A percentile compares a stretch with the other conserved stretches of the same genome.
Evolutionary conservation across 2,797 vertebrate genomes (phyloP).

Genomic region (Trachops cirrhosus): DNA sequence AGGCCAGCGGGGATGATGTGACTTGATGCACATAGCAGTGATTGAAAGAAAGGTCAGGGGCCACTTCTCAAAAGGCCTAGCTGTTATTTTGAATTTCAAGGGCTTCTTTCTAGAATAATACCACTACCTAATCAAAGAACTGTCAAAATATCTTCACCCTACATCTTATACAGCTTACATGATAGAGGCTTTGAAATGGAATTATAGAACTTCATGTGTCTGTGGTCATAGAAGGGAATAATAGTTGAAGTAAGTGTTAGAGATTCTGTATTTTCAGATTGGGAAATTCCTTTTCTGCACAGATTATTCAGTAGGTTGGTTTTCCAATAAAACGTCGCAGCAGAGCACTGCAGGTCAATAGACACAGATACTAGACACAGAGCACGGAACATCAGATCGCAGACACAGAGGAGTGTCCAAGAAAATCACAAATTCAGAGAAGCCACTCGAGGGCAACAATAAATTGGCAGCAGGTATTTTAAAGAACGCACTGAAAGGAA

Average conservation of each 20-base stretch:
- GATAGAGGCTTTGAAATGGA: background rate
- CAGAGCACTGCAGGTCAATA: background rate
- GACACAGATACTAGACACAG: background rate
- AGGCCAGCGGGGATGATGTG: background rate
- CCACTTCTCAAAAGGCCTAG: background rate
- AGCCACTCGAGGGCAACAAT: background rate
- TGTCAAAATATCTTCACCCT: background rate
- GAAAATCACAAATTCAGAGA: background rate
- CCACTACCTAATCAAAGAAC: slow-evolving; percentile 12
- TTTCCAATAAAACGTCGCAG: background rate
- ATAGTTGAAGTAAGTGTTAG: background rate
- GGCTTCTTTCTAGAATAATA: background rate
- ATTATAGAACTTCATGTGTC: background rate
- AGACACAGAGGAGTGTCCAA: background rate
- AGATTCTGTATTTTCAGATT: background rate
- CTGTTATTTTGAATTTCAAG: slow-evolving; percentile 7
- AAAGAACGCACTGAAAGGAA: background rate
- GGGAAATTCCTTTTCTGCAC: background rate
- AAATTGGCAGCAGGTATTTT: background rate
- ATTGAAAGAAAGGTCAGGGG: background rate
- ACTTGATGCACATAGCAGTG: background rate
- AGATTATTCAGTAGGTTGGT: background rate
- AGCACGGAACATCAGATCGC: background rate
- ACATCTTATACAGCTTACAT: background rate
- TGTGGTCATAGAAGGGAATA: background rate